Evolutionary conservation across 35 echinoderm and acorn worm genomes (phyloP).

Genomic region (Ptychodera flava): DNA sequence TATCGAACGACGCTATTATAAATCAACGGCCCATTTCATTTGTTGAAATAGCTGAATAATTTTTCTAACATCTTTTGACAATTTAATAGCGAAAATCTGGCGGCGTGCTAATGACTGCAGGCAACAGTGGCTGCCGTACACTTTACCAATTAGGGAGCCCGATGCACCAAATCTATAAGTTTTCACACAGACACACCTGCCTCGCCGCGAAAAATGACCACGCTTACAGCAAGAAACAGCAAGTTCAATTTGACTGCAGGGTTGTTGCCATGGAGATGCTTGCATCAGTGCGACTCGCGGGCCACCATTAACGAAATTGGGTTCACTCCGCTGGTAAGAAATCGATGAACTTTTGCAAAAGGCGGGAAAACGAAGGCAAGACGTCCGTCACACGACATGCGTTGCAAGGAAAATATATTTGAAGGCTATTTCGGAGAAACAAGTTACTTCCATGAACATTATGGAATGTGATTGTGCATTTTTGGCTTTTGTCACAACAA

Average conservation of each 20-base stretch:
- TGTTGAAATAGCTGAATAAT: neutral
- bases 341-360: neutral
- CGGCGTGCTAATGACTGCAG: neutral
- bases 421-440: too few species aligned
- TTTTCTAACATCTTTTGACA: neutral
- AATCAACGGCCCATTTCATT: neutral
- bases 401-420: too few species aligned
- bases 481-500: too few species aligned
- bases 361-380: too few species aligned
- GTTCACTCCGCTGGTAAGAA: neutral
- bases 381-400: too few species aligned
- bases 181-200: neutral
- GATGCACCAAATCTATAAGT: neutral
- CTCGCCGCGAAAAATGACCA: neutral
- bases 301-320: neutral
- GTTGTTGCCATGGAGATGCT: neutral
- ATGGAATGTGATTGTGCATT: too few species aligned
- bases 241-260: neutral
- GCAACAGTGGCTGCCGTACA: neutral
- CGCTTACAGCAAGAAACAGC: neutral
- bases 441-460: too few species aligned
- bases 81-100: neutral
- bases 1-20: neutral
- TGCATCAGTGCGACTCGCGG: neutral
- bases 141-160: neutral